Evolutionary conservation across 2,888 invertebrate species (phyloP), one percentile per base, ranked within the genome.

Genomic region (Nymphalis urticae): DNA sequence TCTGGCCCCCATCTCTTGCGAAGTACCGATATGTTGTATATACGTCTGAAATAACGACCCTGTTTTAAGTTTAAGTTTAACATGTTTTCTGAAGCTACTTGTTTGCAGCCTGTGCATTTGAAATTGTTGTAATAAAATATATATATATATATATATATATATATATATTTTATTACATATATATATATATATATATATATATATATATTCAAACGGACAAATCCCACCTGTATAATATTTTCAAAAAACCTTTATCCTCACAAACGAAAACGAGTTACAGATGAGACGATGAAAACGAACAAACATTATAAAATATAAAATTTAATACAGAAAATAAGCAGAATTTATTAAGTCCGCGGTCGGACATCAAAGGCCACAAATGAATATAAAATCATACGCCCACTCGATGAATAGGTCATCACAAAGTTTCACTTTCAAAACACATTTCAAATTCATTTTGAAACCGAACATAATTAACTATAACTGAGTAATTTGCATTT

Each of bases 401-500:
- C 61, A 54, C 50, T 53, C 32, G 17, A 32, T 47, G 64, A 68
- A 64, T 64, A 36, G 69, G 66, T 66, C 60, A 68, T 63, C 68
- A 47, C 61, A 47, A 72, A 72, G 70, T 72, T 72, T 69, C 62
- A 62, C 59, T 70, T 67, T 62, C 59, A 58, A 73, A 72, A 70
- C 56, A 64, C 66, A 68, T 68, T 73, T 62, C 48, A 60, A 68
- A 68, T 69, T 70, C 65, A 68, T 68, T 72, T 66, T 61, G 50
- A 53, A 63, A 47, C 56, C 65, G 65, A 63, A 62, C 73, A 48
- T 68, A 65, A 68, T 68, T 65, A 68, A 65, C 66, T 67, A 66
- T 64, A 72, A 72, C 62, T 42, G 64, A 64, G 58, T 62, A 67
- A 75, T 75, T 73, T 73, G 71, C 71, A 72, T 75, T 72, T 71